Percentiles rank a stretch among this genome's conserved stretches.
These are phyloP conservation scores for Neotoxoptera formosana DNA, from an alignment of 1,140 invertebrate genomes.

Conservation along the genomic window DNA sequence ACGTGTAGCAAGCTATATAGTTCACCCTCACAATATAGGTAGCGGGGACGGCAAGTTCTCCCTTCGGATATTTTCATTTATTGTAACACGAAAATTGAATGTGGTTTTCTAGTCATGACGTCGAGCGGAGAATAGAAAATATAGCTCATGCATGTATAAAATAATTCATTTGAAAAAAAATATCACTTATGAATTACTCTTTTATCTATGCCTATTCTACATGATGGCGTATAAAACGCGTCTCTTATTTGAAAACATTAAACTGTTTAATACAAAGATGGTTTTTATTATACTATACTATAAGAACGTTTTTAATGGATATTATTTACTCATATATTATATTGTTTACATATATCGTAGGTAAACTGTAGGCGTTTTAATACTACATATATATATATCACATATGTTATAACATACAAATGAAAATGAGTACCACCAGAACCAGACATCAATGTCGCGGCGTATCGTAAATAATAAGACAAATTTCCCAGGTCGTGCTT, in stretches of 20 bases:
- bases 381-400: not conserved
- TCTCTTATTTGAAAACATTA: not conserved
- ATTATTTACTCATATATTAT: conserved; percentile 7
- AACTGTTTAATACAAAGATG: not conserved
- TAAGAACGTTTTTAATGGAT: not conserved
- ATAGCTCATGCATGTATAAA: not conserved
- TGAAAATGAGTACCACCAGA: not conserved
- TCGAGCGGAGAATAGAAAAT: not conserved
- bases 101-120: not conserved
- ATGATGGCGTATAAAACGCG: not conserved
- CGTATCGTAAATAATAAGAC: conserved; percentile 17
- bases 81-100: not conserved
- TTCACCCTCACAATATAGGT: too few relatives aligned
- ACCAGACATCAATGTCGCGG: not conserved
- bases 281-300: not conserved
- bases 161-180: not conserved
- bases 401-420: not conserved
- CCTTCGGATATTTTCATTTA: not conserved
- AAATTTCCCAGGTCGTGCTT: not conserved
- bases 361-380: conserved; percentile 2
- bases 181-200: not conserved
- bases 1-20: not conserved
- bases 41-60: too few relatives aligned
- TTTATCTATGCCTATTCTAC: not conserved
- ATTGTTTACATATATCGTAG: not conserved